Conservation (phyloP, 2,797 vertebrate species). For the Ctenopoma multispine region DNA sequence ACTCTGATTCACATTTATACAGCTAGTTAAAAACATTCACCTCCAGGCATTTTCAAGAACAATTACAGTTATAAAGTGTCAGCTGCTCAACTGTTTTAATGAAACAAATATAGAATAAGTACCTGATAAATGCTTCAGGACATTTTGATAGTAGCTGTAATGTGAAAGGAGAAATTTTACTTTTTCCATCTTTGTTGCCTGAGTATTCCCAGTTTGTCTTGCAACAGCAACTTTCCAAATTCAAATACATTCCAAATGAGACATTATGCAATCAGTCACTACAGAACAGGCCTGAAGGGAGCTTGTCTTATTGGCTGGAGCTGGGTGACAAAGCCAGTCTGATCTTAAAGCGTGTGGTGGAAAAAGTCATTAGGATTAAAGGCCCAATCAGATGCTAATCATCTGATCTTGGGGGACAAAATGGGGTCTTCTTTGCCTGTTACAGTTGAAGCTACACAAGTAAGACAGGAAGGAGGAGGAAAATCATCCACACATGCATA, state of each 20-base stretch:
- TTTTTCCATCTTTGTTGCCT: conserved; percentile 8
- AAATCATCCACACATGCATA: neutral
- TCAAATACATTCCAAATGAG: conserved; percentile 32
- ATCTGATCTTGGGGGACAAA: conserved; percentile 58
- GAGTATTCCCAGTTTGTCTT: conserved; percentile 4
- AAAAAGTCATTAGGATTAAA: conserved; percentile 80
- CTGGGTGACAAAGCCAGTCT: conserved; percentile 53
- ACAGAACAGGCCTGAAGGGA: conserved; percentile 35
- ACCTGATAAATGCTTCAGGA: conserved; percentile 30
- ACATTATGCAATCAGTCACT: conserved; percentile 45
- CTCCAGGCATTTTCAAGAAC: conserved; percentile 41
- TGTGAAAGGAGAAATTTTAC: conserved; percentile 5
- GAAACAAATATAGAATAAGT: conserved; percentile 36
- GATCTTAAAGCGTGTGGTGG: conserved; percentile 61
- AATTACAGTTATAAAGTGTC: conserved; percentile 40
- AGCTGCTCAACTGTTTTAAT: conserved; percentile 39
- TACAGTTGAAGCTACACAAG: conserved; percentile 44
- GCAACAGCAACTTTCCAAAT: conserved; percentile 9
- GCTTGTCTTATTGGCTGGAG: conserved; percentile 46
- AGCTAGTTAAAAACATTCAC: conserved; percentile 47
- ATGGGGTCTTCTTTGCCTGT: conserved; percentile 51
- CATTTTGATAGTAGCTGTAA: conserved; percentile 7
- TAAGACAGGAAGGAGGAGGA: conserved; percentile 27
- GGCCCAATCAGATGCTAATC: conserved; percentile 71
- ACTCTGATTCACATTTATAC: conserved; percentile 33